A percentile compares a stretch with the other conserved stretches of the same genome.
These are phyloP conservation scores for Drosophila neotestacea DNA, from an alignment of 2,888 invertebrate genomes.

Conservation along the genomic window DNA sequence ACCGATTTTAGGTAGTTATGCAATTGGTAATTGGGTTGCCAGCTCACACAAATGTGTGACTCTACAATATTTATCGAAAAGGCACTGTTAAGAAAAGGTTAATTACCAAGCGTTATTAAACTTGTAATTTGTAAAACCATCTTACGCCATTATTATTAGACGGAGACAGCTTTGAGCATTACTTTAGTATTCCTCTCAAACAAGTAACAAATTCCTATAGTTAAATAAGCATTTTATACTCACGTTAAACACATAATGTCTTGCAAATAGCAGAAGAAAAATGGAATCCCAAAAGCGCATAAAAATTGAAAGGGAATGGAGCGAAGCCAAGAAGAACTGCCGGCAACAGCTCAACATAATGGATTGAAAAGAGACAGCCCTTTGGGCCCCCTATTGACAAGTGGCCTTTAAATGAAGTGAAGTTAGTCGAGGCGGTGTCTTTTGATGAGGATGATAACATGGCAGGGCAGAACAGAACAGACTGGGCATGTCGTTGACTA, in stretches of 20 bases:
- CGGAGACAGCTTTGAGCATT: neutral
- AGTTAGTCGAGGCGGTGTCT: conserved; percentile 22
- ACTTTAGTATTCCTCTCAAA: neutral
- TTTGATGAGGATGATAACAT: conserved; percentile 23
- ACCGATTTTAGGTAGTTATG: too few relatives aligned
- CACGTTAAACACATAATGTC: conserved; percentile 40
- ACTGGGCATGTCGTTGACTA: conserved; percentile 66
- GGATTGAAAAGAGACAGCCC: conserved; percentile 26
- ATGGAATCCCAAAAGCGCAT: conserved; percentile 47
- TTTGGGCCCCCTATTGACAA: conserved; percentile 61
- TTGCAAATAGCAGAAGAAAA: conserved; percentile 32
- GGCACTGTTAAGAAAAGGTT: too few relatives aligned
- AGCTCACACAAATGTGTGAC: too few relatives aligned
- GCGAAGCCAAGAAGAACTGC: conserved; percentile 9
- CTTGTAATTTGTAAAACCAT: neutral
- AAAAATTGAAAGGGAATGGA: conserved; percentile 14
- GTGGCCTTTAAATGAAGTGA: conserved; percentile 77
- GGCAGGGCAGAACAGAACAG: conserved; percentile 3
- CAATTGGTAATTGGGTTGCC: too few relatives aligned
- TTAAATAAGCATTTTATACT: conserved; percentile 45
- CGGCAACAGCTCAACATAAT: conserved; percentile 45
- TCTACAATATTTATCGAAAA: too few relatives aligned
- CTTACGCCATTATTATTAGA: neutral
- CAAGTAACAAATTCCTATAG: conserved; percentile 19
- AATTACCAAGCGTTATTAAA: too few relatives aligned